phyloP scores from a whole-genome alignment of 2,797 vertebrate species.

The Neopelma chrysocephalum region DNA sequence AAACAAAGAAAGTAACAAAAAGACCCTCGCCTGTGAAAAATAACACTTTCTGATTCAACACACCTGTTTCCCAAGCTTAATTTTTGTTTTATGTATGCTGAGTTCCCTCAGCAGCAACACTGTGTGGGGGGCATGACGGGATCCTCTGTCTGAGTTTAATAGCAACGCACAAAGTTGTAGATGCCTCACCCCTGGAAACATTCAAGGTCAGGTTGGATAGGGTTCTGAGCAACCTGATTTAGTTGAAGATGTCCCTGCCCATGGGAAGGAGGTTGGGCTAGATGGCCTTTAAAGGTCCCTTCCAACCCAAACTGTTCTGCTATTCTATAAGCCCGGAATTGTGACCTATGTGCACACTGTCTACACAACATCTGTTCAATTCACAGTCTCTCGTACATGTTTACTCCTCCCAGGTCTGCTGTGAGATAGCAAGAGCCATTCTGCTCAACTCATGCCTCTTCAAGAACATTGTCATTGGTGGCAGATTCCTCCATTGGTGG shows the following conservation, averaged over 20 bases:
- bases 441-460: not conserved
- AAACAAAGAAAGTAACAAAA: not conserved
- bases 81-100: not conserved
- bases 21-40: not conserved
- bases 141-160: not conserved
- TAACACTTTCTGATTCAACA: not conserved
- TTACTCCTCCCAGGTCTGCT: not conserved
- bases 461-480: not conserved
- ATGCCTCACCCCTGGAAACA: not conserved
- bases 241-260: not conserved
- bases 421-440: not conserved
- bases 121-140: accelerated
- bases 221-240: not conserved
- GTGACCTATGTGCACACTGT: not conserved
- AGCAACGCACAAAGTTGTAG: not conserved
- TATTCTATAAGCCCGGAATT: not conserved
- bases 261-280: not conserved
- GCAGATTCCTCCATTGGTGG: not conserved
- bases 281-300: not conserved
- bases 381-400: not conserved
- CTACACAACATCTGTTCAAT: not conserved
- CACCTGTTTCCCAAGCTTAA: not conserved
- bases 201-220: accelerated
- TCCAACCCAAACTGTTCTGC: not conserved
- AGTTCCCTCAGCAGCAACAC: not conserved